Evolutionary conservation across 2,888 invertebrate genomes (phyloP), one percentile per base, ranked within the genome.

Genomic region (Leucania comma): DNA sequence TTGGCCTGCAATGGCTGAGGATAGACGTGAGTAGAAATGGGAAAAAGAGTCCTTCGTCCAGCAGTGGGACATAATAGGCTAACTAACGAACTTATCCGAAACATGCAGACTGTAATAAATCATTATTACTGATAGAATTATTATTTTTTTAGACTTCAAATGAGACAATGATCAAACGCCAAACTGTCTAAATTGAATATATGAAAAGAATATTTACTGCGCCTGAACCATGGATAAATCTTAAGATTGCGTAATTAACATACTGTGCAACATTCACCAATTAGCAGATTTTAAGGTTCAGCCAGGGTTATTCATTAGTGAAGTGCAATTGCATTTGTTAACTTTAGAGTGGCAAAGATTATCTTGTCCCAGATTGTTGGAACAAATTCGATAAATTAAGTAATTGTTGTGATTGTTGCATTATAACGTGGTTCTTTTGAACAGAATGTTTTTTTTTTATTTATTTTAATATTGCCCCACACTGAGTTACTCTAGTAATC

Each of bases 221-320:
- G 12, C 20, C 51, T 57, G 32, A 26, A 26, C 3, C 24, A 51
- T 42, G 22, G 2, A 12, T 14, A 2, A 17, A 29, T 46, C 9
- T 54, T 14, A 29, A 20, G 9, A 62, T 74, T 72, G 22, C 32
- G 24, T 35, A 42, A 42, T 35, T 9, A 50, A 14, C 17, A 66
- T 56, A 5, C 3, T 32, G 9, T 32, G 32, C 46, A 58, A 12
- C 20, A 35, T n/a, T 77, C 74, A 57, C 56, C 35, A 66, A 61
- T 79, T 61, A 78, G 46, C 51, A 29, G 26, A 66, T 73, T 65
- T 61, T 73, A 79, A 50, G 57, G 66, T 61, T 61, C 50, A 57
- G 5, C 51, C 63, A 72, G 17, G 54, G 58, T 78, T 57, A 48
- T 72, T 78, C 50, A 42, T 50, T 50, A 68, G 9, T 22, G 12